phyloP scores from a whole-genome alignment of 2,797 vertebrate genomes.

The Chiloscyllium punctatum region DNA sequence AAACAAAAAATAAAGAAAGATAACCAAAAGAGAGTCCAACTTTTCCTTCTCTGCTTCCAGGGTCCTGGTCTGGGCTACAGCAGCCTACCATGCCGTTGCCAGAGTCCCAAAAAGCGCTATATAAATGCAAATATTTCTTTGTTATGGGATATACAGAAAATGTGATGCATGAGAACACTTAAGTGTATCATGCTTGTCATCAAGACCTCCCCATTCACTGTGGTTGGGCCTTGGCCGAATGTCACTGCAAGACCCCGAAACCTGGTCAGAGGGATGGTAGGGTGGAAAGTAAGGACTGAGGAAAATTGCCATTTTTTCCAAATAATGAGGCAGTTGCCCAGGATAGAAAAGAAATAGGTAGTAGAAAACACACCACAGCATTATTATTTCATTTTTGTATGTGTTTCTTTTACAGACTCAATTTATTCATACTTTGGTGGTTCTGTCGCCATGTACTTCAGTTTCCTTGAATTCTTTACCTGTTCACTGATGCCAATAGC shows the following conservation, averaged over 20 bases:
- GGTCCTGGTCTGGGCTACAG: no score
- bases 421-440: conserved; percentile 65
- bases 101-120: no score
- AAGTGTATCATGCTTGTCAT: not conserved
- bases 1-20: no score
- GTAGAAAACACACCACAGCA: not conserved
- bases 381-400: not conserved
- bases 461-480: conserved; percentile 73
- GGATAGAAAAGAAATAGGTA: not conserved
- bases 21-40: no score
- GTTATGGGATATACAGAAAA: not conserved
- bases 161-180: not conserved
- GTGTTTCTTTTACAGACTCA: conserved; percentile 51
- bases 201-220: not conserved
- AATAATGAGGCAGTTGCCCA: not conserved
- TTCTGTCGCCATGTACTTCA: conserved; percentile 66
- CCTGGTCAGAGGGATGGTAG: not conserved
- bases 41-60: no score
- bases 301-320: not conserved
- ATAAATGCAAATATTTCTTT: not conserved
- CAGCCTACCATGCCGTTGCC: no score
- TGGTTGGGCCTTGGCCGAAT: not conserved
- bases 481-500: conserved; percentile 64
- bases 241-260: not conserved
- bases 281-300: not conserved